phyloP scores from a whole-genome alignment of 2,113 vertebrate species.

The Lepidiolamprologus cunningtoni region DNA sequence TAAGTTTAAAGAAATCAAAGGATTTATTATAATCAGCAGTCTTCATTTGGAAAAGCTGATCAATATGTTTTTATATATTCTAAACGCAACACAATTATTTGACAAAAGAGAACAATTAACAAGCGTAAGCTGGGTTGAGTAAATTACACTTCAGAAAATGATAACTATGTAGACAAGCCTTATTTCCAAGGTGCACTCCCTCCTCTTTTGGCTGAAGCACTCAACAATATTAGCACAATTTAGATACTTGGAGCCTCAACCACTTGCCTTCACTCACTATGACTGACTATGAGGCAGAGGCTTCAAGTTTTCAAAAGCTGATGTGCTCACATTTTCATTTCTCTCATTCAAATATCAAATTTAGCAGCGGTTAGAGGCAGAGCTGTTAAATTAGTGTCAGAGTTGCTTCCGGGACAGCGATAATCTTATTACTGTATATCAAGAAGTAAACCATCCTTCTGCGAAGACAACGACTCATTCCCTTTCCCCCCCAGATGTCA shows the following conservation, averaged over 20 bases:
- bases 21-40: not conserved
- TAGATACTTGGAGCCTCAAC: not conserved
- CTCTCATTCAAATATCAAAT: not conserved
- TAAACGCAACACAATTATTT: not conserved
- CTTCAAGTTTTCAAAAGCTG: not conserved
- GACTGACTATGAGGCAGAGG: not conserved
- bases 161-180: not conserved
- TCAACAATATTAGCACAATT: conserved; percentile 14
- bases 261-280: not conserved
- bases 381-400: conserved; percentile 37
- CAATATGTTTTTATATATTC: not conserved
- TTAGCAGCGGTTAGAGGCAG: not conserved
- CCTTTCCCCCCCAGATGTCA: conserved; percentile 24
- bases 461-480: conserved; percentile 16
- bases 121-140: not conserved
- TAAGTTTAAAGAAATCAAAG: rapidly evolving
- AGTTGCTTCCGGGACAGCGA: conserved; percentile 26
- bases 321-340: conserved; percentile 9
- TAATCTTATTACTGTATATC: conserved; percentile 50
- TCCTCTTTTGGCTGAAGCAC: not conserved
- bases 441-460: conserved; percentile 30
- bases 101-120: not conserved
- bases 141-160: not conserved
- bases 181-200: conserved; percentile 8
- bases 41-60: not conserved